Evolutionary conservation across 2,113 vertebrate species (phyloP), one percentile per base, ranked within the genome.

Genomic region (Turnix velox): DNA sequence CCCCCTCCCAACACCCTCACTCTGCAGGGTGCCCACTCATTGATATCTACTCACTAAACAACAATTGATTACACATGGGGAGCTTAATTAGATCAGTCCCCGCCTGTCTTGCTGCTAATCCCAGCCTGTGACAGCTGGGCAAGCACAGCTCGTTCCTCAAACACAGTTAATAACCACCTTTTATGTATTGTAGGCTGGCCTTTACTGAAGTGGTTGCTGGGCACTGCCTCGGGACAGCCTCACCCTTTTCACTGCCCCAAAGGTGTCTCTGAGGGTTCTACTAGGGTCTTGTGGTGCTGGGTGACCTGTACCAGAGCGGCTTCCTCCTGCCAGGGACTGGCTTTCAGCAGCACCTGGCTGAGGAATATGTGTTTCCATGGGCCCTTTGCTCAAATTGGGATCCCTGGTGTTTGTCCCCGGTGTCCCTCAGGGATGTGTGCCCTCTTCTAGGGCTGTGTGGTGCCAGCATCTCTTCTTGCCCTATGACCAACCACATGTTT

Each of bases 401-500:
- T 5, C 28, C 69, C n/a, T 11, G 1, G 33, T 80, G 62, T 76
- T 5, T 79, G 6, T 5, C 33, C 14, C 20, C 18, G 14, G 65
- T 8, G 3, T 14, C 25, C 18, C 6, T 1, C 0, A 0, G 31
- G 42, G 22, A 40, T 75, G 31, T 69, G 13, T 68, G 33, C 46
- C 40, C 16, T 11, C 4, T 13, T 15, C 31, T 22, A 40, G 17
- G 18, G 17, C 46, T 84, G 39, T 3, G 2, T 18, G 4, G 58
- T 51, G 12, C 52, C 48, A 25, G 14, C 35, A 9, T 31, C 40
- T 85, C 37, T 55, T 74, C 18, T 45, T 76, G 65, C 35, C 37
- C 37, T 1, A n/a, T 1, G 22, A 39, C 43, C 2, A 0, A 19
- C 57, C 2, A 0, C 0, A 0, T n/a, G 23, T 39, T 84, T 57